Evolutionary conservation across 2,888 invertebrate genomes (phyloP).

Genomic region (Meghimatium bilineatum): DNA sequence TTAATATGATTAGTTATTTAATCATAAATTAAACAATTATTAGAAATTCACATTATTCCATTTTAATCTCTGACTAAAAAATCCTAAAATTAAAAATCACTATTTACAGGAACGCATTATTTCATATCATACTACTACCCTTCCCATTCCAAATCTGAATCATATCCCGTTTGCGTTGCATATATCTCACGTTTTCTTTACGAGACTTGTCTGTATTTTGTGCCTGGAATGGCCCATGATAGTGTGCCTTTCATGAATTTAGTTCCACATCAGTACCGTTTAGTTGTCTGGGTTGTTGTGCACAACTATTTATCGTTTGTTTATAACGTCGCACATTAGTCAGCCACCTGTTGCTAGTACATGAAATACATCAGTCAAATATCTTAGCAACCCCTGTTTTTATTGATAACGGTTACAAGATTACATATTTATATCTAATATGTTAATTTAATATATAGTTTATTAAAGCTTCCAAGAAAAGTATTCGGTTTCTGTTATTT

Average conservation of each 20-base stretch:
- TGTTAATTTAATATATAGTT: no score
- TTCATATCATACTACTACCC: no score
- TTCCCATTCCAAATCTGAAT: background rate
- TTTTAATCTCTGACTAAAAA: background rate
- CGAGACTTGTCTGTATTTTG: background rate
- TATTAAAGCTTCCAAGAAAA: no score
- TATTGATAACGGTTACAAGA: background rate
- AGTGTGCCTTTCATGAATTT: conserved; percentile 3
- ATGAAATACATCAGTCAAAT: background rate
- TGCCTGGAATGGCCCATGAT: conserved; percentile 10
- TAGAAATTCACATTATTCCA: background rate
- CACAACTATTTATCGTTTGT: background rate
- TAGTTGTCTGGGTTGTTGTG: conserved; percentile 8
- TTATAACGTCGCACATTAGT: background rate
- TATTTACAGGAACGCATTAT: background rate
- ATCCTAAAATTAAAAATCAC: background rate
- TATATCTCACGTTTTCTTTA: background rate
- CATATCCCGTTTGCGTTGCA: background rate
- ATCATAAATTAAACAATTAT: background rate
- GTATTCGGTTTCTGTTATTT: no score
- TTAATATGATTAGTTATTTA: background rate
- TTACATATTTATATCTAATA: no score
- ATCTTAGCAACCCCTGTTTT: background rate
- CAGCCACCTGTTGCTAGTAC: conserved; percentile 41
- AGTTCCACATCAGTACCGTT: background rate